phyloP scores from a whole-genome alignment of 2,113 vertebrate species.

The Channa argus region DNA sequence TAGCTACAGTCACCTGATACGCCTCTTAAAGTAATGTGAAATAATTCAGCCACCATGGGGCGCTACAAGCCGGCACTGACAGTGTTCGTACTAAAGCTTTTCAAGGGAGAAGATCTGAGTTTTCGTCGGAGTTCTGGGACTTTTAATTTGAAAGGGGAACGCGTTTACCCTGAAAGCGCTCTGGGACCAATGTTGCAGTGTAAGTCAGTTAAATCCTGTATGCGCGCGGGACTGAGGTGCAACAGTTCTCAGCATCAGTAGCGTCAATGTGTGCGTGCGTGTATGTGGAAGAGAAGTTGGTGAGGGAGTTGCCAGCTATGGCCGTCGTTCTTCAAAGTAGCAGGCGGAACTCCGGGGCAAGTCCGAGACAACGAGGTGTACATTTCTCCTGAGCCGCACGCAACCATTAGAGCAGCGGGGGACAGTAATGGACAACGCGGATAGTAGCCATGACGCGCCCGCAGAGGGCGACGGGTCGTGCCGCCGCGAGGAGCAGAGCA shows the following conservation, averaged over 20 bases:
- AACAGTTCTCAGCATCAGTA: too few species aligned
- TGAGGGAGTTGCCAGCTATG: neutral
- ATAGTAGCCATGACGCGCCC: neutral
- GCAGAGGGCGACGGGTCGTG: neutral
- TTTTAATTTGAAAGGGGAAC: neutral
- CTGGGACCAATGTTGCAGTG: neutral
- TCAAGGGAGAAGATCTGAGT: too few species aligned
- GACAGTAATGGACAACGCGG: neutral
- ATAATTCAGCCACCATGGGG: neutral
- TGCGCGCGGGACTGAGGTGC: too few species aligned
- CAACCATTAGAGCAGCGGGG: neutral
- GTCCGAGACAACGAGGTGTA: neutral
- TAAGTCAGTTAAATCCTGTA: neutral
- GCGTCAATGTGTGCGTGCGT: too few species aligned
- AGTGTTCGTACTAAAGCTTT: neutral
- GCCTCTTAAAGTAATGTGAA: neutral
- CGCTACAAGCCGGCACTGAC: neutral
- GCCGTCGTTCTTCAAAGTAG: neutral
- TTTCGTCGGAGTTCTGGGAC: neutral
- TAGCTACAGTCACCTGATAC: too few species aligned
- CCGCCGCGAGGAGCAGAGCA: slow-evolving; percentile 2
- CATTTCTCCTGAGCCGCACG: neutral
- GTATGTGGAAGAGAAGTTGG: neutral
- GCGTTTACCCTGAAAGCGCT: neutral
- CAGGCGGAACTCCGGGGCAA: neutral